Evolutionary conservation across 2,113 vertebrate species (phyloP), one percentile per base, ranked within the genome.

Genomic region (Puma concolor): DNA sequence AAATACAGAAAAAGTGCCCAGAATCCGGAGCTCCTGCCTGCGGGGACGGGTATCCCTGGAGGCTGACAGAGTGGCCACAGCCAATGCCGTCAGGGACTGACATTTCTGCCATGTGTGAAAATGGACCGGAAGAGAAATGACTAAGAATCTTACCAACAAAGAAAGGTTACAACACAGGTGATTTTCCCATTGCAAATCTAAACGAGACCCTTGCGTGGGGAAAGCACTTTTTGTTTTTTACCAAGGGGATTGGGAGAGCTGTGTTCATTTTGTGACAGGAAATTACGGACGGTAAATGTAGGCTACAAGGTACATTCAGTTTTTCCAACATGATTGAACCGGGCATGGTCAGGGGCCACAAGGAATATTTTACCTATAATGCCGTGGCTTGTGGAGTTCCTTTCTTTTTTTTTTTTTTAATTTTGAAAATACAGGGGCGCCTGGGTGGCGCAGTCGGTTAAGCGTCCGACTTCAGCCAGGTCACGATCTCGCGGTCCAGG

Each of bases 31-130:
- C 2, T 0, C 6, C 29, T n/a, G 64, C 52, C 85, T 9, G 25
- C 1, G 5, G 74, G 48, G 60, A 21, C 6, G 1, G 16, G 6
- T 0, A 0, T 25, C n/a, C 44, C 31, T 4, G 16, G 44, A 64
- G 25, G 1, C 9, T 2, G 36, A 29, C 36, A 8, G 19, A 16
- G 15, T 1, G 7, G 13, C 27, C 8, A 0, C 0, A 0, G 5
- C 5, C 31, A 15, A 71, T 33, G 0, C 41, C 11, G 10, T 15
- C 12, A 2, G 23, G 74, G 13, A 21, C 8, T 1, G 50, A 33
- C 13, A 0, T 27, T 67, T 60, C 79, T 67, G 38, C 25, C 72
- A 0, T 19, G 0, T 5, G 11, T 7, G 14, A 5, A 33, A 91
- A 77, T 25, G 41, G 4, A 15, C 60, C 33, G 11, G 0, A 13